phyloP scores from a whole-genome alignment of 2,888 invertebrate genomes.

The Uropetala carovei region DNA sequence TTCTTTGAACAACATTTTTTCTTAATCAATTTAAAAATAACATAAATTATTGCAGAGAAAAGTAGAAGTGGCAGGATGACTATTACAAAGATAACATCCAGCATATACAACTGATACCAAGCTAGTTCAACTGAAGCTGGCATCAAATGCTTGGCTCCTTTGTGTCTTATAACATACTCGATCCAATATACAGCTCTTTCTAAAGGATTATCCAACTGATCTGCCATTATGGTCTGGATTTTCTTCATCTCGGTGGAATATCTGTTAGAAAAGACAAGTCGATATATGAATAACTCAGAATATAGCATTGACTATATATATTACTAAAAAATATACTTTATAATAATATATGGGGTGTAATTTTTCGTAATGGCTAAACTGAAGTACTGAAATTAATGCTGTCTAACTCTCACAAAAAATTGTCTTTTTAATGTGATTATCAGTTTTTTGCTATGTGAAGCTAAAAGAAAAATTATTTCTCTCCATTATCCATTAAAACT shows the following conservation, averaged over 20 bases:
- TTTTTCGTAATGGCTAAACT: neutral
- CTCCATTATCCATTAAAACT: neutral
- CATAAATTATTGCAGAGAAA: neutral
- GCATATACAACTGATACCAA: conserved; percentile 75
- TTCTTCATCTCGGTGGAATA: conserved; percentile 51
- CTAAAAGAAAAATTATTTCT: neutral
- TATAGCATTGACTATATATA: neutral
- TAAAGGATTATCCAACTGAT: conserved; percentile 79
- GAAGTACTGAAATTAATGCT: neutral
- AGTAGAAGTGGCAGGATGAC: neutral
- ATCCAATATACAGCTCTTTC: conserved; percentile 82
- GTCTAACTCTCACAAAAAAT: neutral
- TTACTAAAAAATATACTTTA: neutral
- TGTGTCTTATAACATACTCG: conserved; percentile 80
- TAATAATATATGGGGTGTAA: neutral
- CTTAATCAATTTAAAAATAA: neutral
- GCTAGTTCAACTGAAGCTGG: conserved; percentile 77
- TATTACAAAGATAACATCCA: conserved; percentile 71
- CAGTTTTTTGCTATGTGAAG: neutral
- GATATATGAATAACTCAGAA: neutral
- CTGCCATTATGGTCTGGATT: conserved; percentile 69
- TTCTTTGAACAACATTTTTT: neutral
- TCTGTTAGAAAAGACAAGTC: neutral
- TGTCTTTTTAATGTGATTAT: neutral
- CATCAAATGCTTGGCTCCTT: conserved; percentile 77